These are phyloP conservation scores for Crypturellus undulatus DNA, from an alignment of 2,113 vertebrate genomes.

Conservation along the genomic window DNA sequence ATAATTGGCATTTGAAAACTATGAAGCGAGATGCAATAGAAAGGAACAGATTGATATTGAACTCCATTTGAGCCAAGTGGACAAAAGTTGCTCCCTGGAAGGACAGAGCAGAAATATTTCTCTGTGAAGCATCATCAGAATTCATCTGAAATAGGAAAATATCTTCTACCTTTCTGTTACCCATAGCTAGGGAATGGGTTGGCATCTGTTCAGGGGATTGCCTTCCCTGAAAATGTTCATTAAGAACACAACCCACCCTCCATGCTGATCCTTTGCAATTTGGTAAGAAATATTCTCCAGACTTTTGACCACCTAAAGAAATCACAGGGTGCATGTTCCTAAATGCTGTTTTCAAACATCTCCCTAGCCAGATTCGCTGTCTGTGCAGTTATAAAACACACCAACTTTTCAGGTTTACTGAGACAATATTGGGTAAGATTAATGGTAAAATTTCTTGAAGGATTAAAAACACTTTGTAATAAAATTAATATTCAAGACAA, in stretches of 20 bases:
- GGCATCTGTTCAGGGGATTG: accelerated
- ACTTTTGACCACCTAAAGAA: not conserved
- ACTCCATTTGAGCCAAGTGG: not conserved
- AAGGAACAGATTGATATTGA: not conserved
- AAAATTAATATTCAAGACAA: not conserved
- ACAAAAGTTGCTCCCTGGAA: not conserved
- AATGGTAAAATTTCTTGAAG: not conserved
- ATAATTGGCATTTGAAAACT: not conserved
- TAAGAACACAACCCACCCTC: not conserved
- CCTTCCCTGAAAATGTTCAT: not conserved
- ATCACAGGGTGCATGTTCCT: not conserved
- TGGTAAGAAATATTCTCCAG: not conserved
- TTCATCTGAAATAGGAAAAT: not conserved
- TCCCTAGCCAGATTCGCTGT: not conserved
- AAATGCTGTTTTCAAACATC: not conserved
- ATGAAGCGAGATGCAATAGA: not conserved
- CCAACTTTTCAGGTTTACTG: not conserved
- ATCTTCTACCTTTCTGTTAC: not conserved
- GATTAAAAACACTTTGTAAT: not conserved
- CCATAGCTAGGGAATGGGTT: not conserved
- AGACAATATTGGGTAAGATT: not conserved
- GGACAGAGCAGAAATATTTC: not conserved
- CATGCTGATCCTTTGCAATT: not conserved
- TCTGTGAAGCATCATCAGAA: not conserved
- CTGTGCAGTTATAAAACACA: not conserved